Conservation (phyloP, 1,140 invertebrate genomes). For the Cardiocondyla obscurior region DNA sequence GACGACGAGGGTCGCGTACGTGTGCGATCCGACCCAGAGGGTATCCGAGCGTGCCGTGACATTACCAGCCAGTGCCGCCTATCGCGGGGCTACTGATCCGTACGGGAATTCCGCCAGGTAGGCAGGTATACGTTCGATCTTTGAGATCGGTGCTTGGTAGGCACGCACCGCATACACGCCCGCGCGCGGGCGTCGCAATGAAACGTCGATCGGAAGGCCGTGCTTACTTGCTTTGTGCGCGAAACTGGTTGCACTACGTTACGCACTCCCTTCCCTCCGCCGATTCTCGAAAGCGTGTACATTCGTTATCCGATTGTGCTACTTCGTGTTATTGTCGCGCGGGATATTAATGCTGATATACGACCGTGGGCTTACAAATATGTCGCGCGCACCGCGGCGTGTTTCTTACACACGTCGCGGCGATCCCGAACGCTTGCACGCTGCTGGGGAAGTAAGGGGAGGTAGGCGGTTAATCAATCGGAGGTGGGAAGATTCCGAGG, state of each 20-base stretch:
- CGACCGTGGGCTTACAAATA: slow-evolving; percentile 36
- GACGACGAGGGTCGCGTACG: slow-evolving; percentile 57
- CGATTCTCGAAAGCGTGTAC: slow-evolving; percentile 52
- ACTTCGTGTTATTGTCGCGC: slow-evolving; percentile 40
- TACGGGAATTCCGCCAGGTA: slow-evolving; percentile 66
- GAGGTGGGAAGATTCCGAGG: not conserved
- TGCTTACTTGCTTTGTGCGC: slow-evolving; percentile 52
- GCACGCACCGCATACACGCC: not conserved
- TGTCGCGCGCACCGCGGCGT: not conserved
- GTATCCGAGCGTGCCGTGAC: slow-evolving; percentile 67
- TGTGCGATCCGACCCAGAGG: slow-evolving; percentile 63
- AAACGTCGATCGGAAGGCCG: slow-evolving; percentile 51
- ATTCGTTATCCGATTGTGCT: slow-evolving; percentile 57
- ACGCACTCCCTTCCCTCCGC: slow-evolving; percentile 7
- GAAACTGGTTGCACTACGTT: slow-evolving; percentile 60
- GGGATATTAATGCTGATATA: slow-evolving; percentile 65
- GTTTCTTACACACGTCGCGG: not conserved
- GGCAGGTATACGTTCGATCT: slow-evolving; percentile 45
- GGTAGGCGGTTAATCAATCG: slow-evolving; percentile 34
- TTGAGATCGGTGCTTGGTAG: slow-evolving; percentile 57
- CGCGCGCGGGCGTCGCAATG: slow-evolving; percentile 12
- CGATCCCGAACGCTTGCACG: not conserved
- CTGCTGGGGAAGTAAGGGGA: not conserved
- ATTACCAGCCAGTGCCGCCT: slow-evolving; percentile 67
- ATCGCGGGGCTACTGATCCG: slow-evolving; percentile 71